These are phyloP conservation scores for Fistularia commersonii DNA, from an alignment of 2,797 vertebrate species.

Conservation along the genomic window DNA sequence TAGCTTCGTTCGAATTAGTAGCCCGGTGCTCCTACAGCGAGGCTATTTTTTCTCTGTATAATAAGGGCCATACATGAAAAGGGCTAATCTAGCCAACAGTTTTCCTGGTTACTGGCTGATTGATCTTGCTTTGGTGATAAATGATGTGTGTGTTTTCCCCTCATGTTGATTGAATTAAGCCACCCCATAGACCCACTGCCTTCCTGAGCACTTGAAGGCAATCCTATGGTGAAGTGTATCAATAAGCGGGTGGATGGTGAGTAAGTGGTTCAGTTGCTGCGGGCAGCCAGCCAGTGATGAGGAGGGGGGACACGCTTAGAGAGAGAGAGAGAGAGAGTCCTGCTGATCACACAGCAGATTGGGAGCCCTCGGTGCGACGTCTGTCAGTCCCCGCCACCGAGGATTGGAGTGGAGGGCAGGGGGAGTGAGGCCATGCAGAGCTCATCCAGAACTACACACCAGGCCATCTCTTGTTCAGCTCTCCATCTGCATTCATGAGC, in stretches of 20 bases:
- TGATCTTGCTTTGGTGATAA: too few species aligned
- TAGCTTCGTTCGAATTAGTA: too few species aligned
- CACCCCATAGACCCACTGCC: constrained; percentile 44
- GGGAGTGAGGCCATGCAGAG: constrained; percentile 31
- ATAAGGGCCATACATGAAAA: too few species aligned
- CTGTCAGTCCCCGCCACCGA: constrained; percentile 47
- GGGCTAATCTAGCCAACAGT: too few species aligned
- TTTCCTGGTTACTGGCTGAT: neutral
- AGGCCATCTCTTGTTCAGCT: constrained; percentile 26
- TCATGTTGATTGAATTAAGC: constrained; percentile 66
- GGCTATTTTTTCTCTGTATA: constrained; percentile 6
- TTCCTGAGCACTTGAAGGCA: constrained; percentile 53
- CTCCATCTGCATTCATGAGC: constrained; percentile 1
- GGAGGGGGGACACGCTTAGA: constrained; percentile 49
- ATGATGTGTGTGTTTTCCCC: constrained; percentile 42
- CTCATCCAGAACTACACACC: constrained; percentile 40
- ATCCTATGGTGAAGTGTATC: constrained; percentile 65
- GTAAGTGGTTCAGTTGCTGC: constrained; percentile 52
- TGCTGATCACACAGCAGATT: constrained; percentile 67
- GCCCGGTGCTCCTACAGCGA: neutral
- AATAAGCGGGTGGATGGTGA: constrained; percentile 63
- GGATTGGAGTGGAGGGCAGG: constrained; percentile 38
- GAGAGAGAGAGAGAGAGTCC: constrained; percentile 44
- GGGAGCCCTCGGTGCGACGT: constrained; percentile 65
- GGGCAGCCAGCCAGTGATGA: constrained; percentile 58